Percentiles rank a stretch among this genome's conserved stretches.
These are phyloP conservation scores for Onychomys leucogaster DNA, from an alignment of 2,797 vertebrate genomes.

Conservation along the genomic window DNA sequence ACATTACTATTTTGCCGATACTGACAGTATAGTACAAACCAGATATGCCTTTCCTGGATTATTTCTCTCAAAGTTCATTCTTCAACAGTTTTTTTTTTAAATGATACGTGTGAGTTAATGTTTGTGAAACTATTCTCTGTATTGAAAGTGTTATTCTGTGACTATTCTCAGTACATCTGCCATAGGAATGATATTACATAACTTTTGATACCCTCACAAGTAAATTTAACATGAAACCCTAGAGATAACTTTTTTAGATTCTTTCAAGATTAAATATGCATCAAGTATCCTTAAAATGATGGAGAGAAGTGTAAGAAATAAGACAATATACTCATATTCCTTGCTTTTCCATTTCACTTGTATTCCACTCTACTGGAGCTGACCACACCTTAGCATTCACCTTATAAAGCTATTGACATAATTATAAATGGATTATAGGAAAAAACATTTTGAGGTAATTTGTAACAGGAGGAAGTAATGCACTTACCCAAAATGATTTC, in stretches of 20 bases:
- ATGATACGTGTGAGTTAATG: background rate
- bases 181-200: constrained; percentile 42
- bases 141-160: background rate
- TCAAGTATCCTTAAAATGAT: constrained; percentile 37
- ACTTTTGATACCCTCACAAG: background rate
- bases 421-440: background rate
- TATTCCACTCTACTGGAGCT: background rate
- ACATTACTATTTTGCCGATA: background rate
- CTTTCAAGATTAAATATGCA: constrained; percentile 1
- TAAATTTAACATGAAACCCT: background rate
- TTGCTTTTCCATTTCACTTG: background rate
- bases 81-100: background rate
- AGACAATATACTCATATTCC: background rate
- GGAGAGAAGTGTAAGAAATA: background rate
- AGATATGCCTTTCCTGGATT: constrained; percentile 4
- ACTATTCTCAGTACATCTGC: background rate
- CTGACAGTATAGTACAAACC: background rate
- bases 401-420: background rate
- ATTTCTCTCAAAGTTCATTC: background rate
- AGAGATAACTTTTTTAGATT: background rate
- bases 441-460: background rate
- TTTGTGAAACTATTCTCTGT: background rate
- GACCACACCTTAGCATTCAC: background rate
- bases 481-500: background rate
- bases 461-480: background rate